Evolutionary conservation across 2,888 invertebrate genomes (phyloP), one percentile per base, ranked within the genome.

Genomic region (Colletes collaris): DNA sequence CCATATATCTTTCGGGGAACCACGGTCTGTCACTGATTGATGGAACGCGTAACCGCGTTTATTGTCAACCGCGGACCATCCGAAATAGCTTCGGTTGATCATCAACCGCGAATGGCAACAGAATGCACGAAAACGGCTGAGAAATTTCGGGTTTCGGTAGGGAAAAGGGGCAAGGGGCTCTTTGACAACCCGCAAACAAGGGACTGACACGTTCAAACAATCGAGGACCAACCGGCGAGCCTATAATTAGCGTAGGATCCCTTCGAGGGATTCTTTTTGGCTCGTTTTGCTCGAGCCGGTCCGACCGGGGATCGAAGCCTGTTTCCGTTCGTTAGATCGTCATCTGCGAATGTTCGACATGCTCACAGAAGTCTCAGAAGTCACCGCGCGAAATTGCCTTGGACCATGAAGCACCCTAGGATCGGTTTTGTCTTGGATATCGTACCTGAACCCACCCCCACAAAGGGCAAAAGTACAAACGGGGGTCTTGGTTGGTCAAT

Each of bases 111-210:
- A 16, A 16, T 16, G 16, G 16, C 16, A 16, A 16, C 16, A 16
- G 16, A 16, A 16, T 0, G 16, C 16, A 16, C 16, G 16, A 27
- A 27, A 27, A 27, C 2, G 27, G 27, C 27, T 27, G 27, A 2
- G 27, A 2, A 27, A 27, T 27, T 27, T 27, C 1, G 1, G 27
- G 27, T 27, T 27, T 27, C 27, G 27, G 27, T 1, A 27, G 27
- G 27, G 2, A 27, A 27, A 27, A 27, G 27, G 27, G 58, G 60
- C 60, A 52, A 81, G 79, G 79, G 78, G 82, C 76, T 79, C 85
- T 88, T 88, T 87, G 88, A 90, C 90, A 91, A 90, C 85, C 88
- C 90, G 88, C 90, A 90, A 90, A 91, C 90, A 90, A 89, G 90
- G 85, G 88, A 78, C 90, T 90, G 89, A 90, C 91, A 91, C 91